Evolutionary conservation across 1,140 invertebrate species (phyloP), one percentile per base, ranked within the genome.

Genomic region (Drosophila takahashii): DNA sequence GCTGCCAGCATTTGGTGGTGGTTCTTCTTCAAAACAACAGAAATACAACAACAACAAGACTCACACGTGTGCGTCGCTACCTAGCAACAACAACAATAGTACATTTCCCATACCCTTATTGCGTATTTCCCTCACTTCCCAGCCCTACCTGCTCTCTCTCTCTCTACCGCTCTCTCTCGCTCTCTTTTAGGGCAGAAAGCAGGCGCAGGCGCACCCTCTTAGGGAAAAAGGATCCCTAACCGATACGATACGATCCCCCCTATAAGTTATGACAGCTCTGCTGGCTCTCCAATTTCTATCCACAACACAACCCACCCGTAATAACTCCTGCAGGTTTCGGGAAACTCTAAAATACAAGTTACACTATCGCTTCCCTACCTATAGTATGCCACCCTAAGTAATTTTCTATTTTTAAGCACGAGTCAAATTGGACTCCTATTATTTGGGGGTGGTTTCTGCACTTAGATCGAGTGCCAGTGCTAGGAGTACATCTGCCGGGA

Each of bases 71-170:
- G 59, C 53, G 44, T 32, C 13, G 64, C 72, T 89, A 89, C 76
- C 83, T 89, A 89, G 76, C 75, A 81, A 22, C 79, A 64, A 62
- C 58, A 62, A 51, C 61, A 29, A 54, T 15, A 42, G 5, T 47
- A 62, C 39, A 67, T 84, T 89, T 89, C 84, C 84, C 84, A 83
- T 80, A 77, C 84, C 84, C 84, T 89, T 89, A 84, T 89, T 89
- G 84, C 84, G 84, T 89, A 70, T 77, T 89, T 89, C 80, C 84
- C 84, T 64, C 36, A 27, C 45, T 48, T 44, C 44, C 45, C 57
- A 22, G 22, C 22, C 56, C 57, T 77, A 53, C 75, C 74, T 70
- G 66, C 61, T 42, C 81, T 75, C 73, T 72, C 66, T 11, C 27
- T 47, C 8, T 8, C 53, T 34, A 22, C 18, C 27, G 57, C 62